Evolutionary conservation across 2,113 vertebrate species (phyloP).

Genomic region (Silurus glanis): DNA sequence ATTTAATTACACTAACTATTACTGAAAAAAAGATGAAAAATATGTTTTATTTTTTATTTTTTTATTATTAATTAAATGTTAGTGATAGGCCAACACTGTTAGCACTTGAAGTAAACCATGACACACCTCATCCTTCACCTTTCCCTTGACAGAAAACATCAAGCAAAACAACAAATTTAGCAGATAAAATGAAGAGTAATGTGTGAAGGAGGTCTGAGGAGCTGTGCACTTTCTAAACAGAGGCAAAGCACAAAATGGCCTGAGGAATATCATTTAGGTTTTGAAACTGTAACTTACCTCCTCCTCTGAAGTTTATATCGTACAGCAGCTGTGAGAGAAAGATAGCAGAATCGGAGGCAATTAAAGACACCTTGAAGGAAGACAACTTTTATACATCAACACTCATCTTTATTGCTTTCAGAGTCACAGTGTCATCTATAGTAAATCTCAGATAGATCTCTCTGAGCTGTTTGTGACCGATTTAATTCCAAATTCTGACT

Average conservation of each 20-base stretch:
- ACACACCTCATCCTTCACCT: neutral
- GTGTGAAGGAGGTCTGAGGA: neutral
- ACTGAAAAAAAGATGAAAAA: no score
- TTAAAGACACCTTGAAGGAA: neutral
- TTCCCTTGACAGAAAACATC: neutral
- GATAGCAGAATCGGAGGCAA: constrained; percentile 26
- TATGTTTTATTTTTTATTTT: no score
- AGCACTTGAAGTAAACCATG: neutral
- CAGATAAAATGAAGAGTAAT: neutral
- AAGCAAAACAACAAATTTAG: neutral
- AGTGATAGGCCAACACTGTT: no score
- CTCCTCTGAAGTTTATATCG: constrained; percentile 24
- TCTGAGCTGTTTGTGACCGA: neutral
- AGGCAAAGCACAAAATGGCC: neutral
- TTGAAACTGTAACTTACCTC: constrained; percentile 13
- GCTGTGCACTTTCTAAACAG: neutral
- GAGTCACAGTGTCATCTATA: neutral
- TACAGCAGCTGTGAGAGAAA: constrained; percentile 24
- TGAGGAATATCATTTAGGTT: neutral
- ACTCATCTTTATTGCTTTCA: neutral
- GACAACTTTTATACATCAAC: neutral
- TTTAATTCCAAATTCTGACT: neutral
- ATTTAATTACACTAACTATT: no score
- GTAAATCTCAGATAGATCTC: constrained; percentile 21
- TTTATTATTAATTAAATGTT: no score